Evolutionary conservation across 2,888 invertebrate species (phyloP), one percentile per base, ranked within the genome.

Genomic region (Lepas anatifera): DNA sequence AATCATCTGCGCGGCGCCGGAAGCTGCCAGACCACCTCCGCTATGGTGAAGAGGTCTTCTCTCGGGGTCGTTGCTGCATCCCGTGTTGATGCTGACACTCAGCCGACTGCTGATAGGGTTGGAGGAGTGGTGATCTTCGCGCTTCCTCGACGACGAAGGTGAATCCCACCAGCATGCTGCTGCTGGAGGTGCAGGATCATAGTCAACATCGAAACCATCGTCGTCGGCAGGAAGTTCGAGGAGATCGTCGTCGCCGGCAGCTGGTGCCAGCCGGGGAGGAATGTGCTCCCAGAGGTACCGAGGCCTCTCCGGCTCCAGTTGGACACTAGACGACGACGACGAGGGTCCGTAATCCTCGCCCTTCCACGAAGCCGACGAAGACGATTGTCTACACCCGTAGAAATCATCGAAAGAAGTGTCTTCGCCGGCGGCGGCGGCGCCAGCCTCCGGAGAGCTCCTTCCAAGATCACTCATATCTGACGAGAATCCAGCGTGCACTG

Each of bases 11-110:
- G 58, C 32, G 6, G 25, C 52, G 52, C 25, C 58, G 58, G 58
- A 3, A 13, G 27, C 58, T 3, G 58, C 58, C 32, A 58, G 32
- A 16, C 58, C 10, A 32, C 58, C 58, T 16, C 58, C 58, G 58
- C 58, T 58, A 16, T 27, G 27, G 58, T 58, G 58, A 16, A 58
- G 58, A 29, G 58, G 58, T 22, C 58, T 29, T 1, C 58, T 29
- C 58, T 58, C 58, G 32, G 10, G 10, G 16, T 58, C 58, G 29
- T 18, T 29, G n/a, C 29, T 32, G 52, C 29, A 11, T 3, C 52
- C 58, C 6, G 58, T 8, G 58, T 25, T 58, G 58, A 58, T 58
- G 58, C 58, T 58, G 58, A 58, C 58, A 32, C 58, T 58, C 18
- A 58, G 4, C 0, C 58, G 27, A 32, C 18, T 27, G 50, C 6